Conservation (phyloP, 2,888 invertebrate genomes). For the Drosophila anomelani region DNA sequence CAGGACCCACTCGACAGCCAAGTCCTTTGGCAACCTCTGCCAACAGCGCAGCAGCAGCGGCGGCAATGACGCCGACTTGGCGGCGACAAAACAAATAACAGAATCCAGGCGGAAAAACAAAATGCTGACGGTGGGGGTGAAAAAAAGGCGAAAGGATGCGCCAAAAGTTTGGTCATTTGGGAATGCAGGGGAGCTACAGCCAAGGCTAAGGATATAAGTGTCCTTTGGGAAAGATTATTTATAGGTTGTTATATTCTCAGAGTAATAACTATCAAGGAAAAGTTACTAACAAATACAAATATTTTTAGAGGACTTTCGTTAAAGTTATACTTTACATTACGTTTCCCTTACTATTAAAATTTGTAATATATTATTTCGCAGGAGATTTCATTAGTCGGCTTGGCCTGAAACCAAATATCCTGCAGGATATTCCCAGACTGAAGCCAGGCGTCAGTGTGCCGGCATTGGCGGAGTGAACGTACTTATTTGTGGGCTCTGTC, state of each 20-base stretch:
- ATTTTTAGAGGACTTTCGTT: background rate
- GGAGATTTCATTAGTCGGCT: constrained; percentile 37
- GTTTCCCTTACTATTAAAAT: no score
- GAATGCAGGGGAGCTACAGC: constrained; percentile 49
- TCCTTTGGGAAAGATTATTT: background rate
- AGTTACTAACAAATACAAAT: background rate
- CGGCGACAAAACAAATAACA: constrained; percentile 76
- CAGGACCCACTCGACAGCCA: constrained; percentile 63
- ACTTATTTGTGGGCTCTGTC: constrained; percentile 38
- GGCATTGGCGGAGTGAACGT: constrained; percentile 54
- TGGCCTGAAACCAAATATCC: constrained; percentile 37
- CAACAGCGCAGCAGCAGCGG: constrained; percentile 41
- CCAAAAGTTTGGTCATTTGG: constrained; percentile 18
- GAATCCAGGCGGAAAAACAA: constrained; percentile 58
- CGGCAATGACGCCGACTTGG: constrained; percentile 49
- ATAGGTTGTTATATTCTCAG: background rate
- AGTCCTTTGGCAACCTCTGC: constrained; percentile 67
- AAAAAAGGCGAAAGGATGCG: constrained; percentile 31
- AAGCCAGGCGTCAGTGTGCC: constrained; percentile 74
- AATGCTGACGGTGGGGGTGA: constrained; percentile 7
- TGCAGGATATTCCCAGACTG: constrained; percentile 42
- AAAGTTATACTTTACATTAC: background rate
- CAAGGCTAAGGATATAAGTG: background rate
- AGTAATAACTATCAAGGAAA: background rate
- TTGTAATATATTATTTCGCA: background rate